Conservation (phyloP, 2,888 invertebrate species). For the Colostygia pectinataria region DNA sequence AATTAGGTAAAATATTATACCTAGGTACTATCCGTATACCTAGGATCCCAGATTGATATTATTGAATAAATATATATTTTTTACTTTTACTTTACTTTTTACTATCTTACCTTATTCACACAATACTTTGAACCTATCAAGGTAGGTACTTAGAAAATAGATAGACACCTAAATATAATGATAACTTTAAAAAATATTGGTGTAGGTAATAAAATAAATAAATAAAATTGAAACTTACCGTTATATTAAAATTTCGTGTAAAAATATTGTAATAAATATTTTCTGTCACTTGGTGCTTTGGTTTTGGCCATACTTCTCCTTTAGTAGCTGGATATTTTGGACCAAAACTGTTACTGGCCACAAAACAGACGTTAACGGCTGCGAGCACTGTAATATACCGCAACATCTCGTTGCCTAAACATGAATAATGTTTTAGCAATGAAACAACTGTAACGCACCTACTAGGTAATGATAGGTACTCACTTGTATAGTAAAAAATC, state of each 20-base stretch:
- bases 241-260: constrained; percentile 74
- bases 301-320: constrained; percentile 88
- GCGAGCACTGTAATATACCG: constrained; percentile 34
- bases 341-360: constrained; percentile 46
- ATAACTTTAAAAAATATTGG: too few species aligned
- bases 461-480: background rate
- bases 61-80: too few species aligned
- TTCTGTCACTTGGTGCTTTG: constrained; percentile 74
- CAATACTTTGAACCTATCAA: too few species aligned
- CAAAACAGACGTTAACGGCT: constrained; percentile 35
- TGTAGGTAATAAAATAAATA: background rate
- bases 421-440: constrained; percentile 14
- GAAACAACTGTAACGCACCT: constrained; percentile 9
- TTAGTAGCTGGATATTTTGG: constrained; percentile 45
- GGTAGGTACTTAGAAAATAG: too few species aligned
- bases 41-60: too few species aligned
- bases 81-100: too few species aligned
- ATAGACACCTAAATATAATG: too few species aligned
- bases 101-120: too few species aligned
- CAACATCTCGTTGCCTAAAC: constrained; percentile 42
- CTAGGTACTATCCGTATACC: too few species aligned
- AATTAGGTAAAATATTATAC: too few species aligned
- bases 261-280: constrained; percentile 70
- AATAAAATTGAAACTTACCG: constrained; percentile 55
- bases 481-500: background rate